These are phyloP conservation scores for Heteronetta atricapilla DNA, from an alignment of 2,113 vertebrate species.

Conservation along the genomic window DNA sequence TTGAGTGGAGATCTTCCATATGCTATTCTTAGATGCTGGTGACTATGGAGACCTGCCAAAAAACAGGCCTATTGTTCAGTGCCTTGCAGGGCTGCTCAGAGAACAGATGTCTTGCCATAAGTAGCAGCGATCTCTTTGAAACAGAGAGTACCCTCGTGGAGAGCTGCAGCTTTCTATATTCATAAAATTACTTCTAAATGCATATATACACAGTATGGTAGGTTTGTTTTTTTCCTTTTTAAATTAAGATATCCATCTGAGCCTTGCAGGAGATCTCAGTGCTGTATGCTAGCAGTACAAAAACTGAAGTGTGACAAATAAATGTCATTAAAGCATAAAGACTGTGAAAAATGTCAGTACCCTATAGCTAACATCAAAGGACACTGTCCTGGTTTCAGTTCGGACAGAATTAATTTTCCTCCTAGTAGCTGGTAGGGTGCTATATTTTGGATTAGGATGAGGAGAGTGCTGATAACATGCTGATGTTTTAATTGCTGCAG, in stretches of 20 bases:
- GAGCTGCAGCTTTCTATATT: conserved; percentile 24
- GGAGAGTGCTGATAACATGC: too few relatives aligned
- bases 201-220: background rate
- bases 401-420: too few relatives aligned
- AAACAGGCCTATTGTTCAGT: conserved; percentile 8
- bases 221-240: background rate
- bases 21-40: conserved; percentile 33
- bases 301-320: background rate
- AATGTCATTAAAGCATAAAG: conserved; percentile 11
- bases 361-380: background rate
- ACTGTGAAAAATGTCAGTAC: background rate
- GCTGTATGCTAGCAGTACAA: background rate
- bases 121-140: background rate
- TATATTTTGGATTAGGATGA: too few relatives aligned
- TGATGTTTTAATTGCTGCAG: too few relatives aligned
- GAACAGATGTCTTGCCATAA: conserved; percentile 51
- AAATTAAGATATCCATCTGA: conserved; percentile 22
- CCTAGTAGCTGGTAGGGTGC: too few relatives aligned
- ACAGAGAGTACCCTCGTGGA: conserved; percentile 7
- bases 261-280: conserved; percentile 1
- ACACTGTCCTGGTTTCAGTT: too few relatives aligned
- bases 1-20: background rate
- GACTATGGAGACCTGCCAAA: conserved; percentile 25
- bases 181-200: conserved; percentile 29
- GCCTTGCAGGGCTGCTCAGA: conserved; percentile 28